These are phyloP conservation scores for Halcyon smyrnensis DNA, from an alignment of 2,797 vertebrate genomes.

Conservation along the genomic window DNA sequence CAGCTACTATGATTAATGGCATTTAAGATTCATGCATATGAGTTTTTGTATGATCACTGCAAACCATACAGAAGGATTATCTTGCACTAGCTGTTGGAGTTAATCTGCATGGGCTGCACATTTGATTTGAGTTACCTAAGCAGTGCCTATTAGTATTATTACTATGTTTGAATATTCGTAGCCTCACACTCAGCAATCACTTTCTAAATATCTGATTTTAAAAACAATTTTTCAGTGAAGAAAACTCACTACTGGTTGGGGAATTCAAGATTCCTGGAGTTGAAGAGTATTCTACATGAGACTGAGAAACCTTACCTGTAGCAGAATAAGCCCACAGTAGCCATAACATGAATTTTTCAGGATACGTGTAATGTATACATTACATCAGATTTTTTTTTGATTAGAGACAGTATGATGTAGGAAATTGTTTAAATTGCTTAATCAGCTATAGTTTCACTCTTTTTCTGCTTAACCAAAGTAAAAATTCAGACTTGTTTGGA, in stretches of 20 bases:
- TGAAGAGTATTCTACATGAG: not conserved
- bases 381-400: not conserved
- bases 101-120: not conserved
- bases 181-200: not conserved
- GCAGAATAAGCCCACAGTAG: not conserved
- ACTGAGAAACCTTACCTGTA: not conserved
- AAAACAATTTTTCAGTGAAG: not conserved
- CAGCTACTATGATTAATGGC: not conserved
- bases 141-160: not conserved
- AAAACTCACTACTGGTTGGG: not conserved
- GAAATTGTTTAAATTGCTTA: not conserved
- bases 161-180: not conserved
- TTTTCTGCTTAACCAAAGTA: not conserved
- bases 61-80: not conserved
- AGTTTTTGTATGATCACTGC: not conserved
- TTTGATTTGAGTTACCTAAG: not conserved
- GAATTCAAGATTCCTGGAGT: not conserved
- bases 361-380: too few relatives aligned
- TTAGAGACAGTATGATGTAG: not conserved
- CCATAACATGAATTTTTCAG: not conserved
- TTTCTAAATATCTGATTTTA: not conserved
- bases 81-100: not conserved
- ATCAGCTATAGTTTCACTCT: not conserved
- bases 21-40: not conserved
- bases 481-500: not conserved